Base-by-base conservation (phyloP, 2,113 vertebrate species). In the Menidia beryllina region DNA sequence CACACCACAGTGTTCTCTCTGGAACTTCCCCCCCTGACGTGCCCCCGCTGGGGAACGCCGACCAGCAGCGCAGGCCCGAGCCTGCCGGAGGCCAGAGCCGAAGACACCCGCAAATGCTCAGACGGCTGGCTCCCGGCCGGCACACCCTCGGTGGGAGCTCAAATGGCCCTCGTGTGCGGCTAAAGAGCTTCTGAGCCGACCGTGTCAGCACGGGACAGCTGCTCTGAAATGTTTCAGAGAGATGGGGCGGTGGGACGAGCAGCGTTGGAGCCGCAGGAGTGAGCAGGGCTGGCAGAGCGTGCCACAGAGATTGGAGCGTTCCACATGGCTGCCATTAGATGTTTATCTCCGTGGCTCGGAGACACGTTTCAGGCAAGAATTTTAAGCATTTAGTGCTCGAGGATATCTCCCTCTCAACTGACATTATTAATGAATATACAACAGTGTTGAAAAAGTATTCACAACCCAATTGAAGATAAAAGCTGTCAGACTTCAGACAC, bases 381-480 rank as follows among this genome's bases (percentile, higher is more conserved):
- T 1, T 41, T 15, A 45, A n/a, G 5, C 7, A n/a, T 45, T n/a
- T n/a, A 45, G 5, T 43, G 39, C 4, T 4, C 15, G 17, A 43
- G 3, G 15, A 5, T 8, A 39, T 43, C 23, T 51, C 19, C 2
- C 5, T 38, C 43, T 56, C 25, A 14, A 34, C 11, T 19, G 13
- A 41, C 38, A 30, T 13, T 5, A 8, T 24, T 48, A 34, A 56
- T 60, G 39, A 52, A 82, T 57, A 79, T 43, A 0, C 6, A 2
- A 47, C 69, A 3, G 34, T 30, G 48, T 26, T 30, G 20, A 34
- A 30, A 48, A 64, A 74, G n/a, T 86, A 62, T 34, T 65, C 83
- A 74, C 64, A 60, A 75, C 59, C 79, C 55, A 86, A 86, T 84
- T 85, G 83, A 52, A 51, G 61, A 74, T 73, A 50, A 75, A 58